phyloP scores from a whole-genome alignment of 1,140 invertebrate species.

The Bombus consobrinus region DNA sequence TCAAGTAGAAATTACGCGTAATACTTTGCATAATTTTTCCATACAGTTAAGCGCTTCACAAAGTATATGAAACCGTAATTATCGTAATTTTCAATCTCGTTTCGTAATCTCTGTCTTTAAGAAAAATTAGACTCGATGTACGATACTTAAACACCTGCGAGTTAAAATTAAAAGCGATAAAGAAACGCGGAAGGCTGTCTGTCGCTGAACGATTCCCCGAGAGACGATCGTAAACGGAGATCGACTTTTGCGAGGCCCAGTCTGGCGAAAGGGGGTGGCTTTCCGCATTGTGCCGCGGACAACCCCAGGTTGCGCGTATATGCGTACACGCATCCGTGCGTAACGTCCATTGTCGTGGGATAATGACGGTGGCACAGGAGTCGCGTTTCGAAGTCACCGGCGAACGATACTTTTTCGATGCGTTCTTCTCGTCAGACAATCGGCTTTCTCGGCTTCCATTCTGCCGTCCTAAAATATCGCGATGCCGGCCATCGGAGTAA shows the following conservation, averaged over 20 bases:
- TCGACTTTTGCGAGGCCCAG: constrained; percentile 1
- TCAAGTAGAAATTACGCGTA: not conserved
- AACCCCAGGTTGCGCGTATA: constrained; percentile 13
- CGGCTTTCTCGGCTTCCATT: constrained; percentile 57
- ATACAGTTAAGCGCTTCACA: too few species aligned
- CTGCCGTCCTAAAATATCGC: constrained; percentile 67
- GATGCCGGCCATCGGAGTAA: constrained; percentile 37
- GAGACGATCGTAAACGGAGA: not conserved
- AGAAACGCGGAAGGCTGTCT: too few species aligned
- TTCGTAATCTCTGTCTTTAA: not conserved
- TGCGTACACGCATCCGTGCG: constrained; percentile 55
- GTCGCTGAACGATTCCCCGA: not conserved
- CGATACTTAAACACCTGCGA: not conserved
- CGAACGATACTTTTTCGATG: constrained; percentile 48
- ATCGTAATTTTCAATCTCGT: too few species aligned
- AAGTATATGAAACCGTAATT: too few species aligned
- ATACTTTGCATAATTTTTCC: not conserved
- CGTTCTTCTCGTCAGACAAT: constrained; percentile 29
- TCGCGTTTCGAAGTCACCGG: constrained; percentile 53
- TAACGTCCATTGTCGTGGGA: constrained; percentile 64
- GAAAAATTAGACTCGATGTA: not conserved
- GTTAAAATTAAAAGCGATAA: not conserved
- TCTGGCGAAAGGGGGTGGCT: not conserved
- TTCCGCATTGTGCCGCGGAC: constrained; percentile 15
- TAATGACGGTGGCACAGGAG: constrained; percentile 61